phyloP scores from a whole-genome alignment of 2,113 vertebrate genomes.

The Trogon melanurus region DNA sequence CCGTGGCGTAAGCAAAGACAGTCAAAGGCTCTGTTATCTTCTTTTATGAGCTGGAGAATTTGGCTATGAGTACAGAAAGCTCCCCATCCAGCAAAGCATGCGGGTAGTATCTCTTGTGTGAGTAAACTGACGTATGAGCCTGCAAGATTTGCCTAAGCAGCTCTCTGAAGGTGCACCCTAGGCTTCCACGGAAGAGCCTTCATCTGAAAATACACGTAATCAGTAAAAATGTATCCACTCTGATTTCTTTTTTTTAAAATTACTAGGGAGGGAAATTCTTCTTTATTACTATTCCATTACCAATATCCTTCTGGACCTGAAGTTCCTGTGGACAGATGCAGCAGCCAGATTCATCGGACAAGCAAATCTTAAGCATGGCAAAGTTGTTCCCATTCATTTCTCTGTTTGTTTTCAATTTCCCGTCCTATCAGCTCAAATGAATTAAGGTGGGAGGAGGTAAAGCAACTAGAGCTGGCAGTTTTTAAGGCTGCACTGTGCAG shows the following conservation, averaged over 20 bases:
- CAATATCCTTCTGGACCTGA: neutral
- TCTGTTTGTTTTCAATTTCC: neutral
- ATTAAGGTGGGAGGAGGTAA: slow-evolving; percentile 57
- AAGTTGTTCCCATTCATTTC: neutral
- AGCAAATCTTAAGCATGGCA: neutral
- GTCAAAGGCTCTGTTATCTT: slow-evolving; percentile 30
- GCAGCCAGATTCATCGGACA: neutral
- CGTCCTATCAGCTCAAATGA: slow-evolving; percentile 10
- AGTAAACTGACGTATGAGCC: neutral
- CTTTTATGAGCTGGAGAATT: neutral
- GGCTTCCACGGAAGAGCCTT: neutral
- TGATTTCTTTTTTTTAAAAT: neutral
- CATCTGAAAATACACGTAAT: neutral
- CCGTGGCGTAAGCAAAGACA: neutral
- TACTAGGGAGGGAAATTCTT: neutral
- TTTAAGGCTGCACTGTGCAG: slow-evolving; percentile 68
- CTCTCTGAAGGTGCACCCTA: neutral
- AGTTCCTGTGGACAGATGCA: neutral
- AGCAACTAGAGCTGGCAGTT: slow-evolving; percentile 65
- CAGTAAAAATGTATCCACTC: neutral
- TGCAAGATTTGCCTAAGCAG: neutral
- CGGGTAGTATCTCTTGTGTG: neutral
- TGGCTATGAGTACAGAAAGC: neutral
- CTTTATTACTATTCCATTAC: neutral
- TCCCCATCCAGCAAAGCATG: neutral